Conservation (phyloP, 1,140 invertebrate genomes). For the Drosophila tsacasi region DNA sequence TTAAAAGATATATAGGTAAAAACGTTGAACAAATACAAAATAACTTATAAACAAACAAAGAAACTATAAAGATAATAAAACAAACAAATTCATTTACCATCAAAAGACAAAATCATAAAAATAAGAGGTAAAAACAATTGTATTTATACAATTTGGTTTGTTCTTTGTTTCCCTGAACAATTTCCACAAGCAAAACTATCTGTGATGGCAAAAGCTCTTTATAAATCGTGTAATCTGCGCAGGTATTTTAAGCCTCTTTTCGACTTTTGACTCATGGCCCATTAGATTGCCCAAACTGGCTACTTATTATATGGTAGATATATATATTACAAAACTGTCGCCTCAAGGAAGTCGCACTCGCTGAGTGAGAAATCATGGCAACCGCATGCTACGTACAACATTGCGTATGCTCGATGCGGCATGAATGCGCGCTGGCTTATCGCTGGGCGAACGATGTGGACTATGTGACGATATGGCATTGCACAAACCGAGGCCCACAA, state of each 20-base stretch:
- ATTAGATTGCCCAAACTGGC: slow-evolving; percentile 16
- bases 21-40: background rate
- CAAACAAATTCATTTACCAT: background rate
- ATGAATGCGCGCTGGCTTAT: slow-evolving; percentile 62
- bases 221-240: slow-evolving; percentile 31
- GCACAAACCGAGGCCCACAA: slow-evolving; percentile 43
- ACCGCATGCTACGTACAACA: slow-evolving; percentile 31
- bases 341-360: slow-evolving; percentile 17
- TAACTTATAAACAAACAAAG: background rate
- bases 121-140: background rate
- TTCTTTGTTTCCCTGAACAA: background rate
- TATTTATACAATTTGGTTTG: background rate
- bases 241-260: slow-evolving; percentile 42
- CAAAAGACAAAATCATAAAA: background rate
- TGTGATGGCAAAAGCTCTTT: background rate
- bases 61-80: background rate
- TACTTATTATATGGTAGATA: background rate
- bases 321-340: slow-evolving; percentile 1
- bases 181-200: background rate
- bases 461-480: slow-evolving; percentile 23
- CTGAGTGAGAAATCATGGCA: slow-evolving; percentile 33
- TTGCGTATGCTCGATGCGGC: slow-evolving; percentile 76
- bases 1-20: background rate
- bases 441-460: slow-evolving; percentile 47
- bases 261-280: slow-evolving; percentile 24